Base-by-base conservation (phyloP, 2,888 invertebrate species). In the Myopa tessellatipennis region DNA sequence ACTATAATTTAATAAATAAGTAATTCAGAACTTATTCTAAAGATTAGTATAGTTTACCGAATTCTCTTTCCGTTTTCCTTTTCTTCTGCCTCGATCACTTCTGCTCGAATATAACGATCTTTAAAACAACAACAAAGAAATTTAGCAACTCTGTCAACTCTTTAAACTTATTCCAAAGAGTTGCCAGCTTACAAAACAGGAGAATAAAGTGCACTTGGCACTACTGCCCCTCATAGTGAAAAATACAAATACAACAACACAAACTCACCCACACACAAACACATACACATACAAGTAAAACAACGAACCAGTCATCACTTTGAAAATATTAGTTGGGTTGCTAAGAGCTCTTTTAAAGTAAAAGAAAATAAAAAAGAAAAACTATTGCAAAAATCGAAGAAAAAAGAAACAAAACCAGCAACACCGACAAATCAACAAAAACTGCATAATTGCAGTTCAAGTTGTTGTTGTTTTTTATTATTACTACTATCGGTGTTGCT, bases 211-310 rank as follows among this genome's bases (percentile, higher is more conserved):
- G 80, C 81, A 81, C 81, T 80, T 81, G 81, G 80, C 77, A 81
- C 81, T 81, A 81, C 79, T 81, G 81, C 79, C 80, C 80, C 80
- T 77, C 77, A 78, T 78, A 76, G 63, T 38, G 70, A 55, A 38
- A n/a, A 45, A 7, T 10, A 38, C 58, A n/a, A 38, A 38, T 55
- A 50, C 50, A 14, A 10, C 50, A 50, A 61, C 71, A 71, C 16
- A 18, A 50, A 10, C 69, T 36, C 36, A 50, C 60, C 16, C 45
- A 50, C 36, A 38, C 60, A 72, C 14, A 52, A 34, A 50, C n/a
- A 65, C 45, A 50, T n/a, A 38, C 60, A 72, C 14, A 52, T 55
- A 50, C n/a, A 65, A n/a, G 16, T 4, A n/a, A 16, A 38, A 8
- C n/a, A 36, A 38, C 12, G 68, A 52, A 18, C 10, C 55, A 4